A percentile compares a stretch with the other conserved stretches of the same genome.
These are phyloP conservation scores for Diabrotica virgifera DNA, from an alignment of 1,140 invertebrate genomes.

Conservation along the genomic window DNA sequence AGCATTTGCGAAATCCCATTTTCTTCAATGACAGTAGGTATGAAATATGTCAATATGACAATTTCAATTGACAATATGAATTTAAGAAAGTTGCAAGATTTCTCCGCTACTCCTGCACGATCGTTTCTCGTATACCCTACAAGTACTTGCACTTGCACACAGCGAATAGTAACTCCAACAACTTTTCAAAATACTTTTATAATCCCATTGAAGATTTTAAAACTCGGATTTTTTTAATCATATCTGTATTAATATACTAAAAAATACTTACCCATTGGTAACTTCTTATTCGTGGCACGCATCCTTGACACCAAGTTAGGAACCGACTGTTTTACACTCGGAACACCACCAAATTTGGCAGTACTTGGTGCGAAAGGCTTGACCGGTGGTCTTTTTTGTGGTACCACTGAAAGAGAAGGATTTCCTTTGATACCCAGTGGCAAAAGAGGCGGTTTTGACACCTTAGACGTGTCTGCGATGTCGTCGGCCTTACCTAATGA, in stretches of 20 bases:
- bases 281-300: conserved; percentile 32
- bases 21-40: too few relatives aligned
- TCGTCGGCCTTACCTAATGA: conserved; percentile 55
- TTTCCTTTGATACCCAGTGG: conserved; percentile 63
- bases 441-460: conserved; percentile 16
- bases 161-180: too few relatives aligned
- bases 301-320: conserved; percentile 40
- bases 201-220: too few relatives aligned
- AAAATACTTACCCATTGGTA: not conserved
- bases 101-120: too few relatives aligned
- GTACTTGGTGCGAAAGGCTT: conserved; percentile 44
- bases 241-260: not conserved
- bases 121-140: too few relatives aligned
- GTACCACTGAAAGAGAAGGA: conserved; percentile 65
- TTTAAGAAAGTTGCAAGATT: too few relatives aligned
- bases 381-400: conserved; percentile 44
- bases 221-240: too few relatives aligned
- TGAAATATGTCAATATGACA: too few relatives aligned
- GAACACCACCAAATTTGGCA: conserved; percentile 43
- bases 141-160: too few relatives aligned
- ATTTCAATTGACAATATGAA: too few relatives aligned
- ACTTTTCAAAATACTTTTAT: too few relatives aligned
- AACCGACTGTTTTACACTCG: conserved; percentile 47
- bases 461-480: conserved; percentile 37
- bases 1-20: too few relatives aligned